Evolutionary conservation across 2,888 invertebrate species (phyloP).

Genomic region (Caenorhabditis sp.): DNA sequence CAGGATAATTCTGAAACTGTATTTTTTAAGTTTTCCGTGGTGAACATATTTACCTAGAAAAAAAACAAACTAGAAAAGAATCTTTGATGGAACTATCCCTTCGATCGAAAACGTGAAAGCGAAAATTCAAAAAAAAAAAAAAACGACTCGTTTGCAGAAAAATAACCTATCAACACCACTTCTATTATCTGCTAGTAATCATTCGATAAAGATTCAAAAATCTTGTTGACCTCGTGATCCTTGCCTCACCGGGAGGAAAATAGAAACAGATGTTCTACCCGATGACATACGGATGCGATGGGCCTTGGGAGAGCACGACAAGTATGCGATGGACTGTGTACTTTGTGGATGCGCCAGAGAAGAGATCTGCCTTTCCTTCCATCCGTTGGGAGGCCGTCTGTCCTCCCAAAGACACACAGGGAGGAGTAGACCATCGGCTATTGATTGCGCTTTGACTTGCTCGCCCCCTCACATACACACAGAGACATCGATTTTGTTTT

Average conservation of each 20-base stretch:
- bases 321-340: constrained; percentile 30
- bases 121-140: too few species aligned
- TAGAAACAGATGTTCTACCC: constrained; percentile 63
- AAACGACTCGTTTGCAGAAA: too few species aligned
- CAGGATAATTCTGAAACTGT: too few species aligned
- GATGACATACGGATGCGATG: constrained; percentile 27
- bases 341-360: constrained; percentile 18
- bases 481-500: constrained; percentile 19
- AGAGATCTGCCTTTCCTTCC: constrained; percentile 32
- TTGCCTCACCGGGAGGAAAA: constrained; percentile 25
- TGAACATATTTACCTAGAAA: too few species aligned
- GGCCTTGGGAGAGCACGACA: constrained; percentile 39
- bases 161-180: neutral
- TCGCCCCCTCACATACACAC: constrained; percentile 55
- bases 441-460: constrained; percentile 60
- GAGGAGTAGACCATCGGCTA: constrained; percentile 65
- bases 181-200: neutral
- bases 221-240: constrained; percentile 56
- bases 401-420: constrained; percentile 59
- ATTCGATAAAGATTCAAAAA: constrained; percentile 40
- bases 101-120: too few species aligned
- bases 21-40: too few species aligned
- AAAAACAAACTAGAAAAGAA: too few species aligned
- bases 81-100: too few species aligned
- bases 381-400: constrained; percentile 17